A percentile compares a stretch with the other conserved stretches of the same genome.
phyloP scores from a whole-genome alignment of 2,797 vertebrate species.

The Perodicticus potto region DNA sequence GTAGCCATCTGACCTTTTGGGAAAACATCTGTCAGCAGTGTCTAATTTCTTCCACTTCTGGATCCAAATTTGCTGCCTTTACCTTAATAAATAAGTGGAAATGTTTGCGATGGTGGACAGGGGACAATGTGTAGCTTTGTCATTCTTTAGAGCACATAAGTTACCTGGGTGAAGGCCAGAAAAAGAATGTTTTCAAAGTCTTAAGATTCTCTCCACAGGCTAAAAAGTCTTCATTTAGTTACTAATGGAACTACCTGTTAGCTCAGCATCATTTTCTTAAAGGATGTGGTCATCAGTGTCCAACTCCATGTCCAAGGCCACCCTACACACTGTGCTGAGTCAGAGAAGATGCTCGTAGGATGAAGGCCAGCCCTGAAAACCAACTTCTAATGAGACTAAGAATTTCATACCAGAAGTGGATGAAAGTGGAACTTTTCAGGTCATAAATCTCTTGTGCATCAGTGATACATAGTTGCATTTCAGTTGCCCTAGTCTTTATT shows the following conservation, averaged over 20 bases:
- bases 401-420: background rate
- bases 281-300: background rate
- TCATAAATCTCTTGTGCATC: background rate
- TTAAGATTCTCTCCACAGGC: background rate
- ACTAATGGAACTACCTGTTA: background rate
- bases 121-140: background rate
- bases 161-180: background rate
- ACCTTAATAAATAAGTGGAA: background rate
- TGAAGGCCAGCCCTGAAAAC: background rate
- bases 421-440: background rate
- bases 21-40: background rate
- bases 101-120: background rate
- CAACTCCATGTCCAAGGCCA: background rate
- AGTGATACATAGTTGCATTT: too few species aligned
- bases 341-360: background rate
- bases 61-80: background rate
- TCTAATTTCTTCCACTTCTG: background rate
- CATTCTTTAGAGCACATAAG: background rate
- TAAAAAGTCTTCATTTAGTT: background rate
- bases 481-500: rapidly evolving
- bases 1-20: background rate
- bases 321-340: rapidly evolving
- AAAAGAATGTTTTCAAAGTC: constrained; percentile 28
- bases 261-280: background rate
- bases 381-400: background rate